A percentile compares a stretch with the other conserved stretches of the same genome.
These are phyloP conservation scores for Pan troglodytes DNA, from an alignment of 2,113 vertebrate genomes.

Conservation along the genomic window DNA sequence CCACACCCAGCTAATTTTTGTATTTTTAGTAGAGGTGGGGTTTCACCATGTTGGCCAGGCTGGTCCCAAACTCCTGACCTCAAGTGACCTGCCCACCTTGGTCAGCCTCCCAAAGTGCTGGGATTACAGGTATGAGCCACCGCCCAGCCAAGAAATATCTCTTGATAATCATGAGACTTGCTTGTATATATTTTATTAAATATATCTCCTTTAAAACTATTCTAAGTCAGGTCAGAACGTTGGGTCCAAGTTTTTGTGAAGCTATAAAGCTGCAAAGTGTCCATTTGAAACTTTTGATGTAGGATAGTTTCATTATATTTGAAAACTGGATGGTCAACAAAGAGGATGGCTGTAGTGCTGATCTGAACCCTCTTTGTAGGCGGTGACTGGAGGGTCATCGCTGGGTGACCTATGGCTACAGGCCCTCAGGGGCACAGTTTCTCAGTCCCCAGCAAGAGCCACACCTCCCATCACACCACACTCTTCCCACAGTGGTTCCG, in stretches of 20 bases:
- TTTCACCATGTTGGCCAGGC: too few relatives aligned
- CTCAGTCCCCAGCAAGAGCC: background rate
- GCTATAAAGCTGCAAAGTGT: background rate
- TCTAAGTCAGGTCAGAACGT: background rate
- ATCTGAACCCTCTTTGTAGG: background rate
- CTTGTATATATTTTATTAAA: background rate
- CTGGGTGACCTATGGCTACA: background rate
- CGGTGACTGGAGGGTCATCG: too few relatives aligned
- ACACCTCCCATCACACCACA: background rate
- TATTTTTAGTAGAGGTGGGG: too few relatives aligned
- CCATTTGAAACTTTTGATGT: background rate
- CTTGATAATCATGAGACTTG: background rate
- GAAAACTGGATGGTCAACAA: background rate
- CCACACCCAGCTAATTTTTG: too few relatives aligned
- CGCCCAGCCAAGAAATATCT: background rate
- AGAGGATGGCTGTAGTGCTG: background rate
- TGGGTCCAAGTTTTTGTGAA: background rate
- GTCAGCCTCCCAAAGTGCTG: background rate
- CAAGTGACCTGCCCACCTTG: background rate
- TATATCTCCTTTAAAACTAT: background rate
- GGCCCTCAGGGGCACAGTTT: fast-evolving
- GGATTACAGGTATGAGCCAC: too few relatives aligned
- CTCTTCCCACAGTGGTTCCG: conserved; percentile 93
- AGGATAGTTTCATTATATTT: background rate
- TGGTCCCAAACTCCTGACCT: too few relatives aligned